Conservation (phyloP, 37 sponge, comb jelly and placozoan species). For the Mnemiopsis leidyi region DNA sequence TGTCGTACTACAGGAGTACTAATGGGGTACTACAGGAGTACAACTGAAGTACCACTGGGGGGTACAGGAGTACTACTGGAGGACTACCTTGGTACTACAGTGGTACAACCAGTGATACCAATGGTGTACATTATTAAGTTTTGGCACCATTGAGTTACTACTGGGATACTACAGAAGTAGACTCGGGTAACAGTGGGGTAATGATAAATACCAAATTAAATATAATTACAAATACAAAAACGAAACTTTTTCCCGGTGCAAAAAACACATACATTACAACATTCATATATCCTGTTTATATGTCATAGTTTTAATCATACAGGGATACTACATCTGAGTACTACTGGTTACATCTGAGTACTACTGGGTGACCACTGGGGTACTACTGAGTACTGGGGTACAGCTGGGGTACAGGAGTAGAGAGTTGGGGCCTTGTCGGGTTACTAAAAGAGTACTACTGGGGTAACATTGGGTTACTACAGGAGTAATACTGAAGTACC, state of each 20-base stretch:
- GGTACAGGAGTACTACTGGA: background rate
- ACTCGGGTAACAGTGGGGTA: background rate
- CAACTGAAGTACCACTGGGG: background rate
- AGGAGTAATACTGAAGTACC: background rate
- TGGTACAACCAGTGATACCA: background rate
- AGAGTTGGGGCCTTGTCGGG: too few species aligned
- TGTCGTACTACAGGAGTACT: background rate
- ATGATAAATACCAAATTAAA: too few species aligned
- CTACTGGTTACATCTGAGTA: background rate
- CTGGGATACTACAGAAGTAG: background rate
- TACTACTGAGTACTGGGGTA: too few species aligned
- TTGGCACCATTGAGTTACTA: background rate
- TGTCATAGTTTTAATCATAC: too few species aligned
- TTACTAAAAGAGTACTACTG: background rate
- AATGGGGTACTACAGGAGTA: background rate
- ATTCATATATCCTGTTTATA: too few species aligned
- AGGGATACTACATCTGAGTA: background rate
- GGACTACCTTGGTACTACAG: background rate
- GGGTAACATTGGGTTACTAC: too few species aligned
- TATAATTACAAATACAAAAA: too few species aligned
- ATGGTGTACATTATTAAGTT: too few species aligned
- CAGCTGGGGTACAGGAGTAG: background rate
- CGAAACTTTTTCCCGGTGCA: too few species aligned
- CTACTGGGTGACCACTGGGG: background rate
- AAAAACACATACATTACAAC: too few species aligned